Evolutionary conservation across 2,113 vertebrate species (phyloP).

Genomic region (Pseudopipra pipra): DNA sequence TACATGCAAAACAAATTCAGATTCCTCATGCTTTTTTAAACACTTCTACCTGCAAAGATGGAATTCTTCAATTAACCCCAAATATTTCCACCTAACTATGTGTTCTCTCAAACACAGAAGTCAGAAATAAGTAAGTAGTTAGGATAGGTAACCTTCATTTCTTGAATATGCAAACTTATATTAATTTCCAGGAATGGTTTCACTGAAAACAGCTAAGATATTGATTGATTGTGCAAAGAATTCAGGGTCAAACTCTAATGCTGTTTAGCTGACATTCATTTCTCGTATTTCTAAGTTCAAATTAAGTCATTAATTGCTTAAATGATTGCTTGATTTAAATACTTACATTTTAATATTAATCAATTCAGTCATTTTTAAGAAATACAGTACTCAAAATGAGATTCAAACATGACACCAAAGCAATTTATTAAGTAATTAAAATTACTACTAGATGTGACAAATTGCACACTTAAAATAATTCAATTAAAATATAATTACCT

Average conservation of each 20-base stretch:
- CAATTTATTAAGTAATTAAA: constrained; percentile 58
- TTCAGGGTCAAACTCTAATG: background rate
- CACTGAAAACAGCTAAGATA: background rate
- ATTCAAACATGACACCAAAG: constrained; percentile 24
- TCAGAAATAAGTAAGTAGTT: background rate
- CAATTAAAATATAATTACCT: constrained; percentile 34
- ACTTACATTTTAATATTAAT: constrained; percentile 28
- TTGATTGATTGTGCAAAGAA: background rate
- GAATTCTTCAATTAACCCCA: background rate
- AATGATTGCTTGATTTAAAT: constrained; percentile 34
- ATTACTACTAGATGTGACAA: constrained; percentile 23
- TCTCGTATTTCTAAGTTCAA: background rate
- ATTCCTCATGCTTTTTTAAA: background rate
- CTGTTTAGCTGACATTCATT: background rate
- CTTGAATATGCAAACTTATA: background rate
- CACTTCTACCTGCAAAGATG: background rate
- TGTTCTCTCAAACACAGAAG: background rate
- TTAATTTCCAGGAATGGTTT: background rate
- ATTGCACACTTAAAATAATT: constrained; percentile 46
- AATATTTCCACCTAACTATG: background rate
- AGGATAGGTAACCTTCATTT: background rate
- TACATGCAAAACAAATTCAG: background rate
- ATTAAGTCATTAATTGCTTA: constrained; percentile 26
- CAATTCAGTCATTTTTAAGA: constrained; percentile 4
- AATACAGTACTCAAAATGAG: constrained; percentile 22